Percentiles rank a stretch among this genome's conserved stretches.
phyloP scores from a whole-genome alignment of 2,888 invertebrate species.

The Morpho helenor region DNA sequence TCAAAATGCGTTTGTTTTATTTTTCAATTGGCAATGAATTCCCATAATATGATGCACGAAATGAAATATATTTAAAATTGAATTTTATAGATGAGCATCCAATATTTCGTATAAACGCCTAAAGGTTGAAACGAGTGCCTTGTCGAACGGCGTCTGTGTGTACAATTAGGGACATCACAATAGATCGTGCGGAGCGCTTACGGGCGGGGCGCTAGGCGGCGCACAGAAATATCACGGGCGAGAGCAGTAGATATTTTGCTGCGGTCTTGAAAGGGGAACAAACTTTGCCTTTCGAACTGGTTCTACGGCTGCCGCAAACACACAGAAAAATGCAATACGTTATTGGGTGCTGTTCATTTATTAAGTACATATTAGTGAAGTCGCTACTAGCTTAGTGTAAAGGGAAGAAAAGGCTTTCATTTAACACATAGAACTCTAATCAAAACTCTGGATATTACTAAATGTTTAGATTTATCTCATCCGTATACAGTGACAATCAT shows the following conservation, averaged over 20 bases:
- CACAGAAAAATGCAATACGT: constrained; percentile 66
- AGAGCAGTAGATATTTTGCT: constrained; percentile 86
- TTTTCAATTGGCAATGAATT: no score
- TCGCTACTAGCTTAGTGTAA: neutral
- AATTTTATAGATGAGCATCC: neutral
- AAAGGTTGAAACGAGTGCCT: constrained; percentile 32
- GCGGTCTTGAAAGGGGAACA: constrained; percentile 88
- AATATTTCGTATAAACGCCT: neutral
- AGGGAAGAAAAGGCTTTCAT: neutral
- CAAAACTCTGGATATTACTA: no score
- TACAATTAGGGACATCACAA: constrained; percentile 48
- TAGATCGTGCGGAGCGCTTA: constrained; percentile 70
- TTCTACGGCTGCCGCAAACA: constrained; percentile 78
- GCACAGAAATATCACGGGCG: constrained; percentile 88
- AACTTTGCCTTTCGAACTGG: constrained; percentile 82
- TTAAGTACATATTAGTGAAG: neutral
- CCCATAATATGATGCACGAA: no score
- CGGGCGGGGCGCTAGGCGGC: constrained; percentile 79
- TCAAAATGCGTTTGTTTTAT: neutral
- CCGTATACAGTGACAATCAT: no score
- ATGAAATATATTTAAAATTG: no score
- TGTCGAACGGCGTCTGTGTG: constrained; percentile 39
- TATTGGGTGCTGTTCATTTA: constrained; percentile 33
- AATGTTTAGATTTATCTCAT: no score
- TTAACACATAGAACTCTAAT: no score